Evolutionary conservation across 2,797 vertebrate species (phyloP), one percentile per base, ranked within the genome.

Genomic region (Antrozous pallidus): DNA sequence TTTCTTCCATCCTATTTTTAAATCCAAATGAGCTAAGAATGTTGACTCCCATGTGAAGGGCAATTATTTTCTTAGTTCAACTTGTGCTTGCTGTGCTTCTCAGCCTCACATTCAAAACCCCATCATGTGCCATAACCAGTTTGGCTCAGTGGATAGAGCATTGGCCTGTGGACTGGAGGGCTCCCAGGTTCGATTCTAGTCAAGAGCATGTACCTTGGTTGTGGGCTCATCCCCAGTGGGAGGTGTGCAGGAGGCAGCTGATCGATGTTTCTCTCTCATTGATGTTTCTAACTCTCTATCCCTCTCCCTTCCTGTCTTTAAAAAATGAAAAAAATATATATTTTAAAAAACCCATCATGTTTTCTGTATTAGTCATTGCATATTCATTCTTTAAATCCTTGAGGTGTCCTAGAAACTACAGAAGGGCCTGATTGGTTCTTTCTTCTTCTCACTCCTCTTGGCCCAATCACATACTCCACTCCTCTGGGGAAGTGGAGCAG

Each of bases 1-100:
- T 83, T 88, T 36, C 38, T 63, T 79, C 63, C 42, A 18, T 33
- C 54, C 67, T 88, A 38, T 88, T 92, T 95, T 90, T 81, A 96
- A 94, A 92, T 42, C 78, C 49, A 51, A 70, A 67, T 5, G 79
- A 92, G 36, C 74, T 31, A 33, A 80, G 87, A 74, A 95, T 61
- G 51, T 79, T 45, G 84, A 70, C 40, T 78, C 42, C 81, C 69
- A 40, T 7, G 9, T n/a, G 38, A 93, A 88, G 38, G 90, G 38
- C 73, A 74, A 71, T 45, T 54, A 42, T 69, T 77, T 81, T 69
- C 18, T 26, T 61, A 65, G 70, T 73, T 92, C 70, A 79, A 13
- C 17, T 20, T 70, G 56, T n/a, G 38, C 49, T 74, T 61, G 71
- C 33, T 73, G 33, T 0, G 0, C n/a, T 38, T 16, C 61, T 85